phyloP scores from a whole-genome alignment of 2,113 vertebrate species.

The Semnornis frantzii region DNA sequence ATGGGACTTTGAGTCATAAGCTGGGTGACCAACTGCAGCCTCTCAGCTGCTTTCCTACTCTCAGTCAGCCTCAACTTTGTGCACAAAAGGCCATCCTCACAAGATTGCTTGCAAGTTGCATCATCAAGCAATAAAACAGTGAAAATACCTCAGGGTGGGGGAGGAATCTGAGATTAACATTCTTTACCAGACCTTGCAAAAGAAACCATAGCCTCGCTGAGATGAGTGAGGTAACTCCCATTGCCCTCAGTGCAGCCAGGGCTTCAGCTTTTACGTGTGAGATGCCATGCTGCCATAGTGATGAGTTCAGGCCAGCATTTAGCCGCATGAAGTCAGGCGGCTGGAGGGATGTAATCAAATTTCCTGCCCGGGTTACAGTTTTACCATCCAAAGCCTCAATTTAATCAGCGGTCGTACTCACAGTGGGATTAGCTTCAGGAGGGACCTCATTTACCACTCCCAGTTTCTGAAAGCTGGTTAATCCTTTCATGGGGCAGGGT shows the following conservation, averaged over 20 bases:
- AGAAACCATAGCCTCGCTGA: neutral
- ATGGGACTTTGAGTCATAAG: neutral
- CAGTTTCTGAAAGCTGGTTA: constrained; percentile 14
- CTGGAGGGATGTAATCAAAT: constrained; percentile 5
- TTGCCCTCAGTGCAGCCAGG: neutral
- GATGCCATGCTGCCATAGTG: neutral
- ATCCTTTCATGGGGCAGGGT: neutral
- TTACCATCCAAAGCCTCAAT: neutral
- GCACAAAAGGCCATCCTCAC: neutral
- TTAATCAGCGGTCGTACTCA: neutral
- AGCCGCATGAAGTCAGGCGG: neutral
- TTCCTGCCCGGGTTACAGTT: constrained; percentile 2
- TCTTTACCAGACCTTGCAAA: constrained; percentile 25
- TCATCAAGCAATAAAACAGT: constrained; percentile 26
- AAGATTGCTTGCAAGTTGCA: constrained; percentile 27
- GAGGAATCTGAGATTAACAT: constrained; percentile 43
- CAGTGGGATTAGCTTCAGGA: constrained; percentile 37
- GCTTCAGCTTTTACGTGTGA: neutral
- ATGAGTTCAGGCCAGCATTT: neutral
- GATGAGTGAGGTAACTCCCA: neutral
- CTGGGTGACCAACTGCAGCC: neutral
- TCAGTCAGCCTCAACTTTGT: neutral
- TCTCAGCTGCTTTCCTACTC: neutral
- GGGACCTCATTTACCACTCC: neutral
- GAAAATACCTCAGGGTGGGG: constrained; percentile 34